These are phyloP conservation scores for Helleia helle DNA, from an alignment of 2,888 invertebrate genomes.

Conservation along the genomic window DNA sequence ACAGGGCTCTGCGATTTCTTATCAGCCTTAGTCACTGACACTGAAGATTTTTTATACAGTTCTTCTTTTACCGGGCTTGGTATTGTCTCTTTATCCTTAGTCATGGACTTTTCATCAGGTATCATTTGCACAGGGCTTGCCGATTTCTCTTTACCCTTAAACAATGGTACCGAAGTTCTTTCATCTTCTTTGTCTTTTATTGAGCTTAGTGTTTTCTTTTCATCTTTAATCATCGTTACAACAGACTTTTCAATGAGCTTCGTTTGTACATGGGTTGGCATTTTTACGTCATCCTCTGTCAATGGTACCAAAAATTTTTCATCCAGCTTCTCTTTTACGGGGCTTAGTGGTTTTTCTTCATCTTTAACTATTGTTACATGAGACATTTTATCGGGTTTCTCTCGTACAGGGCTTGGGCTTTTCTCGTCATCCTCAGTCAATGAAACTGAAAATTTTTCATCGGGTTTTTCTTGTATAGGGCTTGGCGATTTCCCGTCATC, in stretches of 20 bases:
- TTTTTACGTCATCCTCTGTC: too few species aligned
- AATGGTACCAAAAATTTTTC: background rate
- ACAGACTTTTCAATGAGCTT: background rate
- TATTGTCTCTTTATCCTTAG: background rate
- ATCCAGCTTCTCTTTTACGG: background rate
- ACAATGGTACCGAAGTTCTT: slow-evolving; percentile 3
- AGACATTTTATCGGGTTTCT: background rate
- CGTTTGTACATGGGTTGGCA: background rate
- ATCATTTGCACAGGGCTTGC: too few species aligned
- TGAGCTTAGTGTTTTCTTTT: slow-evolving; percentile 12
- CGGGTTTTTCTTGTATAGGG: background rate
- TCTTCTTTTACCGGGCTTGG: background rate
- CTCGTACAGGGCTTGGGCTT: background rate
- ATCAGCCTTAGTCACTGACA: background rate
- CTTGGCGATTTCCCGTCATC: slow-evolving; percentile 2
- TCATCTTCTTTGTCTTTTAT: background rate
- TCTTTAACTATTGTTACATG: background rate
- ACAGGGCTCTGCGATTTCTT: slow-evolving; percentile 12
- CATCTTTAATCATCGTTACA: background rate
- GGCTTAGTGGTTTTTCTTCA: slow-evolving; percentile 14
- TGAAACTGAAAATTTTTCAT: background rate
- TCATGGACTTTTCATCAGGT: too few species aligned
- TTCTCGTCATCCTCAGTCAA: too few species aligned
- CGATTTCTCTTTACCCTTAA: too few species aligned
- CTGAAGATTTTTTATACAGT: background rate